These are phyloP conservation scores for Amblyteles armatorius DNA, from an alignment of 2,888 invertebrate genomes.

Conservation along the genomic window DNA sequence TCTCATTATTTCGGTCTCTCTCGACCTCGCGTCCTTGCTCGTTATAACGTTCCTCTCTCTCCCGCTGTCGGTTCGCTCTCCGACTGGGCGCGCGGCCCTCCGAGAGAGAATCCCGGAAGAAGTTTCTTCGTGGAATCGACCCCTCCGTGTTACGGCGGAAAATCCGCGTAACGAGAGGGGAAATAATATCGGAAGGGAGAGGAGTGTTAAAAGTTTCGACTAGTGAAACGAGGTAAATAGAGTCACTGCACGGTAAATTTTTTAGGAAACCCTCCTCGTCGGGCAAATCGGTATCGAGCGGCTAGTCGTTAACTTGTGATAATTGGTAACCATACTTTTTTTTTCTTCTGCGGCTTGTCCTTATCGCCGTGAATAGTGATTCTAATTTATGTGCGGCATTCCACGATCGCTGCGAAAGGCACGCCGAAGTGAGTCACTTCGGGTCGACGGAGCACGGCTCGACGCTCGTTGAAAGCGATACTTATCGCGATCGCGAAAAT, in stretches of 20 bases:
- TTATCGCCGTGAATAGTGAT: background rate
- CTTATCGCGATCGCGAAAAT: constrained; percentile 1
- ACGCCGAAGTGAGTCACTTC: constrained; percentile 25
- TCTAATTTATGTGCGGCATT: background rate
- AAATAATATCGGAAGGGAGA: background rate
- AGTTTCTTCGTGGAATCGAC: constrained; percentile 49
- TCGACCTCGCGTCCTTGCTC: constrained; percentile 22
- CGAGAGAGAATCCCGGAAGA: constrained; percentile 55
- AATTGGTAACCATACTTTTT: too few relatives aligned
- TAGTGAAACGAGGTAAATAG: too few relatives aligned
- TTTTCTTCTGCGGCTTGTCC: background rate
- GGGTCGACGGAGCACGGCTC: background rate
- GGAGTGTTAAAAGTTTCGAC: background rate
- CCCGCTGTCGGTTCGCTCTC: constrained; percentile 16
- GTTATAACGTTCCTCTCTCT: constrained; percentile 5
- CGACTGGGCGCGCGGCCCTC: background rate
- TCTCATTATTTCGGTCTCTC: constrained; percentile 4
- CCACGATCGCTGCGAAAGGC: constrained; percentile 17
- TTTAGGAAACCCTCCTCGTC: too few relatives aligned
- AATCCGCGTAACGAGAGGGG: background rate
- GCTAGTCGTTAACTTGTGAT: too few relatives aligned
- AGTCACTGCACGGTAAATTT: too few relatives aligned
- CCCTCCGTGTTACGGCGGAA: constrained; percentile 39
- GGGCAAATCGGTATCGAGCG: too few relatives aligned
- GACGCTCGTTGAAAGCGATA: too few relatives aligned